A percentile compares a stretch with the other conserved stretches of the same genome.
Evolutionary conservation across 2,888 invertebrate genomes (phyloP).

Genomic region (Physocephala rufipes): DNA sequence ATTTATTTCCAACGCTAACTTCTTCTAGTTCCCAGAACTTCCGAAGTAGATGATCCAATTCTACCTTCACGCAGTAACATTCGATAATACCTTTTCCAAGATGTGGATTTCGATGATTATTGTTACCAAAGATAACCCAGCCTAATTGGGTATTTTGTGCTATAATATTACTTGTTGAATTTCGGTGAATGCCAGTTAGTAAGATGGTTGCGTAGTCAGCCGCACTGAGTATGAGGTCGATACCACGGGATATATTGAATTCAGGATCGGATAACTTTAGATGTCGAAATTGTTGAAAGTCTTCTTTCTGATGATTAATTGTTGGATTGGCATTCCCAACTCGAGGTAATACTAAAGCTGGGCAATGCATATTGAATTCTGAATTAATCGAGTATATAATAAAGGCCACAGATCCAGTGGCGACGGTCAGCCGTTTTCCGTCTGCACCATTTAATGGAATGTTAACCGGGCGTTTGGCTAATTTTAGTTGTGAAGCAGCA

Average conservation of each 20-base stretch:
- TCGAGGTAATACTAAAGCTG: background rate
- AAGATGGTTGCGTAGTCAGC: slow-evolving; percentile 17
- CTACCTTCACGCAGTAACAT: slow-evolving; percentile 10
- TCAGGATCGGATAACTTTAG: slow-evolving; percentile 1
- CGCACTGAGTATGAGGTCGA: slow-evolving; percentile 22
- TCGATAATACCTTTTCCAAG: background rate
- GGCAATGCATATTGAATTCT: background rate
- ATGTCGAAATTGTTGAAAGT: background rate
- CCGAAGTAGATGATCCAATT: slow-evolving; percentile 16
- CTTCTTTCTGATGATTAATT: background rate
- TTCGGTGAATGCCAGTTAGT: no score
- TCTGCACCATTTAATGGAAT: slow-evolving; percentile 1
- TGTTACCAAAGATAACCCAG: background rate
- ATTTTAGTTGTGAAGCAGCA: background rate
- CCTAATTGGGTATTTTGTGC: slow-evolving; percentile 6
- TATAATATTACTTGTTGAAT: background rate
- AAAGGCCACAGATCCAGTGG: background rate
- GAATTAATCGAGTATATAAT: slow-evolving; percentile 8
- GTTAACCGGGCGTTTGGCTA: background rate
- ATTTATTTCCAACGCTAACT: background rate
- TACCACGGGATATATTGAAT: background rate
- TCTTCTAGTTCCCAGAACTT: slow-evolving; percentile 32
- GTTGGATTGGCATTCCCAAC: slow-evolving; percentile 10
- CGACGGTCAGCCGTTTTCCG: background rate
- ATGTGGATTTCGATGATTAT: background rate